Percentiles rank a stretch among this genome's conserved stretches.
These are phyloP conservation scores for Percina caprodes DNA, from an alignment of 2,113 vertebrate species.

Conservation along the genomic window DNA sequence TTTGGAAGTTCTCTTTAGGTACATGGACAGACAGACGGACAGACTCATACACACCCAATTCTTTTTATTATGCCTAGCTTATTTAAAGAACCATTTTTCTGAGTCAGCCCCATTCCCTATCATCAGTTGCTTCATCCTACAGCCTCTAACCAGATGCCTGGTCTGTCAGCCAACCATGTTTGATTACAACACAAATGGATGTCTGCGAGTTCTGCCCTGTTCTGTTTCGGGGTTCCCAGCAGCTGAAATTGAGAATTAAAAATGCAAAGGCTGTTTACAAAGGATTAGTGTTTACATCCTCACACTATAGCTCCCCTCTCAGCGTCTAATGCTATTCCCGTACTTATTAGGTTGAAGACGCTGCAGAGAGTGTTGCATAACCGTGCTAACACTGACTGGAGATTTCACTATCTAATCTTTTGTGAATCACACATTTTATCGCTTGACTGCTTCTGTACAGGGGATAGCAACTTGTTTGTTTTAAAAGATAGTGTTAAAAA, in stretches of 20 bases:
- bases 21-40: conserved; percentile 12
- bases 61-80: conserved; percentile 19
- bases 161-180: conserved; percentile 59
- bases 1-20: conserved; percentile 11
- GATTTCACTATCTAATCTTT: conserved; percentile 57
- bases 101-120: conserved; percentile 10
- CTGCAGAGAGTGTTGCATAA: conserved; percentile 58
- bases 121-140: conserved; percentile 31
- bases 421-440: conserved; percentile 39
- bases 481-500: conserved; percentile 6
- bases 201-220: conserved; percentile 1
- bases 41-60: conserved; percentile 25
- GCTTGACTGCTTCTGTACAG: conserved; percentile 27
- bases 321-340: conserved; percentile 24
- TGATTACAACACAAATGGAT: conserved; percentile 52
- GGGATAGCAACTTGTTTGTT: conserved; percentile 27
- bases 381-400: conserved; percentile 27
- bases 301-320: conserved; percentile 10
- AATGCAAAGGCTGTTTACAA: conserved; percentile 40
- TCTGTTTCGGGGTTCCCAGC: conserved; percentile 16
- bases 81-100: conserved; percentile 33
- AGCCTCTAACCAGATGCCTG: conserved; percentile 52
- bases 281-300: conserved; percentile 42
- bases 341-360: conserved; percentile 30
- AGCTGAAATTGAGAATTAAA: conserved; percentile 44